Evolutionary conservation across 2,113 vertebrate genomes (phyloP).

Genomic region (Galbula dea): DNA sequence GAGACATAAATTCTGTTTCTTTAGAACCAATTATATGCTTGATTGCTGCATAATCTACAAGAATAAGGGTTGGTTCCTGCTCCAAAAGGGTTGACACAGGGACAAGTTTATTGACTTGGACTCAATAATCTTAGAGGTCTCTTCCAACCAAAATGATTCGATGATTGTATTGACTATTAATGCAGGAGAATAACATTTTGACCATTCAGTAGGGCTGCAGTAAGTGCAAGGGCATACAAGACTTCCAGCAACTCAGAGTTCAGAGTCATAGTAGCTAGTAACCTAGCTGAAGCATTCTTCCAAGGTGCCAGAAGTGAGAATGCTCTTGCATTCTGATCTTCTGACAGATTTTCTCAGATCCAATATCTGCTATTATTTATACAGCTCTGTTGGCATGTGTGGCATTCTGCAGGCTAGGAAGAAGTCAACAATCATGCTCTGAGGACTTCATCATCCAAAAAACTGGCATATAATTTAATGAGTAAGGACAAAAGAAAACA

Average conservation of each 20-base stretch:
- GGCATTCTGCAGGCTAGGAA: background rate
- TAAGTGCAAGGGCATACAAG: background rate
- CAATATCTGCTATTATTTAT: background rate
- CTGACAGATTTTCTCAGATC: background rate
- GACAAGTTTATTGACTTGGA: background rate
- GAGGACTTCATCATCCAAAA: slow-evolving; percentile 2
- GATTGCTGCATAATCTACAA: background rate
- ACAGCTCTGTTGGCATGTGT: background rate
- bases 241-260: background rate
- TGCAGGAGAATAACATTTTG: background rate
- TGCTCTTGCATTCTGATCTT: background rate
- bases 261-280: background rate
- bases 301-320: background rate
- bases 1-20: background rate
- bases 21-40: background rate
- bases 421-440: background rate
- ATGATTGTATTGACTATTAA: too few relatives aligned
- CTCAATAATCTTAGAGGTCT: too few relatives aligned
- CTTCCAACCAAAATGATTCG: too few relatives aligned
- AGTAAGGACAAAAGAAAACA: slow-evolving; percentile 30
- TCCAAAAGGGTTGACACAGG: background rate
- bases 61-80: background rate
- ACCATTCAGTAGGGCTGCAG: background rate
- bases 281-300: background rate
- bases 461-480: slow-evolving; percentile 29